A percentile compares a stretch with the other conserved stretches of the same genome.
phyloP scores from a whole-genome alignment of 64 coral and sea anemone species.

The Pocillopora verrucosa region DNA sequence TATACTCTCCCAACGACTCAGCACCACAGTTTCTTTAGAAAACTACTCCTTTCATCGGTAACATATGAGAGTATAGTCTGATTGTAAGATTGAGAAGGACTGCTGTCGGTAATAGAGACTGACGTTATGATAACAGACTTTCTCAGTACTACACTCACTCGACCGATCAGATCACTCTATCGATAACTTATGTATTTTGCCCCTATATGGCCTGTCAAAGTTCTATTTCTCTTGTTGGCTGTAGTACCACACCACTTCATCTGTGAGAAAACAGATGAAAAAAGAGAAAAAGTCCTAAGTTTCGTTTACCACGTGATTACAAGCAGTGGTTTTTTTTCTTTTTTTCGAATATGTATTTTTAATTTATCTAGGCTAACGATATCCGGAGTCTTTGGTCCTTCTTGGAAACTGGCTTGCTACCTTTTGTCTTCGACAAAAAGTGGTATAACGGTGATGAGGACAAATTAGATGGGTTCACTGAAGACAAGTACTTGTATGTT shows the following conservation, averaged over 20 bases:
- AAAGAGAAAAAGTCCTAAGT: background rate
- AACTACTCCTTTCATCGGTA: too few relatives aligned
- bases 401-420: conserved; percentile 31
- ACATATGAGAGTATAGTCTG: too few relatives aligned
- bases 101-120: too few relatives aligned
- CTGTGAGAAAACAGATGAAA: background rate
- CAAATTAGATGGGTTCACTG: conserved; percentile 53
- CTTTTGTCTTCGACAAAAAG: conserved; percentile 41
- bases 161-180: too few relatives aligned
- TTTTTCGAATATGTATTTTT: background rate
- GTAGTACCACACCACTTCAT: background rate
- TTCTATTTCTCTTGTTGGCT: too few relatives aligned
- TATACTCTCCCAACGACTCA: too few relatives aligned
- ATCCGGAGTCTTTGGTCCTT: conserved; percentile 48
- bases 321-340: background rate
- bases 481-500: conserved; percentile 63
- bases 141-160: too few relatives aligned
- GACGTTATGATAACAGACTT: too few relatives aligned
- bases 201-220: too few relatives aligned
- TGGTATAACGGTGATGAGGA: conserved; percentile 62
- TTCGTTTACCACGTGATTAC: background rate
- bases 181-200: too few relatives aligned
- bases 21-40: too few relatives aligned
- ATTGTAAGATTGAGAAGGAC: too few relatives aligned
- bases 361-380: conserved; percentile 23